Base-by-base conservation (phyloP, 2,888 invertebrate genomes). In the Trisateles emortualis region DNA sequence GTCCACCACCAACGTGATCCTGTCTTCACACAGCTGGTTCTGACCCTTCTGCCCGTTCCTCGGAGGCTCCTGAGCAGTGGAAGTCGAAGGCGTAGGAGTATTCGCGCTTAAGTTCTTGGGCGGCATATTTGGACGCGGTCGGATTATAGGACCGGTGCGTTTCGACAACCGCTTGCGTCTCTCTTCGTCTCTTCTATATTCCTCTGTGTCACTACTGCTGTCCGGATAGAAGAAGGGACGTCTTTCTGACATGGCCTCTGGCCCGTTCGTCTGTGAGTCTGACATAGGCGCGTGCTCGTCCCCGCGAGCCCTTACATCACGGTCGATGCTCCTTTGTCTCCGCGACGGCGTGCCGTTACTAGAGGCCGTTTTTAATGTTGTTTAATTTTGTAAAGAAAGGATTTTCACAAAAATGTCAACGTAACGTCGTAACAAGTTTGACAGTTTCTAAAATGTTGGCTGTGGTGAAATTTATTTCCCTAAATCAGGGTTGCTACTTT, bases 1-100 rank as follows among this genome's bases (percentile, higher is more conserved):
- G 81, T 99, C 99, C 10, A 99, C 99, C n/a, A 99, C 96, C 43
- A 99, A 94, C 1, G 98, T 98, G 48, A 99, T 96, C 53, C 97
- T 92, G 72, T 97, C 97, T 49, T 96, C 96, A 49, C 94, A 94
- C 16, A 87, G 74, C 54, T 80, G 84, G 46, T 80, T 83, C 59
- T 69, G 76, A 0, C 52, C 40, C 60, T 89, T 89, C 58, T 74
- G 81, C 0, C 83, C 84, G 50, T 86, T 89, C 14, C 86, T 80
- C 0, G 84, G 77, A 3, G 79, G 80, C 52, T 89, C 89, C 50
- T 84, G 84, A 1, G 79, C 71, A 0, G 79, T 74, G 0, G 90
- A 90, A 2, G 92, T 90, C 0, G 91, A 90, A 0, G 92, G 88
- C 0, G 83, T 81, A 0, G 88, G 79, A 11, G 72, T 73, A 77